A percentile compares a stretch with the other conserved stretches of the same genome.
Evolutionary conservation across 2,797 vertebrate genomes (phyloP).

Genomic region (Urosaurus nigricauda): DNA sequence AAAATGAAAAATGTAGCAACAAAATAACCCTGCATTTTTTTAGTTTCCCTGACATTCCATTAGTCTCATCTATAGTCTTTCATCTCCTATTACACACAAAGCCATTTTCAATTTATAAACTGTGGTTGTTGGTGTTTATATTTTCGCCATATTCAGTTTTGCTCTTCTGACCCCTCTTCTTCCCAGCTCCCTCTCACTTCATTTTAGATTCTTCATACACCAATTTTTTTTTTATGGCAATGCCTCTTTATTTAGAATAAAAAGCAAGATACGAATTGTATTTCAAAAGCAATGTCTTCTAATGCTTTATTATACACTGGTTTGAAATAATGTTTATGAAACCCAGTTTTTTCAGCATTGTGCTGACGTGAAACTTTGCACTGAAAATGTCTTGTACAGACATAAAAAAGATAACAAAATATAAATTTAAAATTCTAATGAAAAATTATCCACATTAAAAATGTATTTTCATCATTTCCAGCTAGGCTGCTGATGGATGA

Average conservation of each 20-base stretch:
- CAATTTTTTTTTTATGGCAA: neutral
- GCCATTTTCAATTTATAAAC: neutral
- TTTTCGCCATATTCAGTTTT: neutral
- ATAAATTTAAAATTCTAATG: slow-evolving; percentile 14
- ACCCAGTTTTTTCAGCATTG: neutral
- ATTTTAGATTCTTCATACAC: neutral
- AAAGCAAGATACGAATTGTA: neutral
- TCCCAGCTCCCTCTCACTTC: neutral
- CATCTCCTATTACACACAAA: neutral
- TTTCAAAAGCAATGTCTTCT: neutral
- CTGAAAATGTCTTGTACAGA: neutral
- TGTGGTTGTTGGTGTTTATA: too few species aligned
- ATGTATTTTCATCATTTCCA: neutral
- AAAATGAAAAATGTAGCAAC: neutral
- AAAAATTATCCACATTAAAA: neutral
- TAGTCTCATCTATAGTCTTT: neutral
- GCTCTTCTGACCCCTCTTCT: neutral
- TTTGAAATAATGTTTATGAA: neutral
- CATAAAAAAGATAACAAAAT: neutral
- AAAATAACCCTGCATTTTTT: neutral
- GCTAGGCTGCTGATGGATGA: too few species aligned
- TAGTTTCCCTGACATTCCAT: neutral
- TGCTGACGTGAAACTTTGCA: neutral
- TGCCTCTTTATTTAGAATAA: neutral
- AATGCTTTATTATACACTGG: neutral